Base-by-base conservation (phyloP, 2,888 invertebrate species). In the Hartigia nigra region DNA sequence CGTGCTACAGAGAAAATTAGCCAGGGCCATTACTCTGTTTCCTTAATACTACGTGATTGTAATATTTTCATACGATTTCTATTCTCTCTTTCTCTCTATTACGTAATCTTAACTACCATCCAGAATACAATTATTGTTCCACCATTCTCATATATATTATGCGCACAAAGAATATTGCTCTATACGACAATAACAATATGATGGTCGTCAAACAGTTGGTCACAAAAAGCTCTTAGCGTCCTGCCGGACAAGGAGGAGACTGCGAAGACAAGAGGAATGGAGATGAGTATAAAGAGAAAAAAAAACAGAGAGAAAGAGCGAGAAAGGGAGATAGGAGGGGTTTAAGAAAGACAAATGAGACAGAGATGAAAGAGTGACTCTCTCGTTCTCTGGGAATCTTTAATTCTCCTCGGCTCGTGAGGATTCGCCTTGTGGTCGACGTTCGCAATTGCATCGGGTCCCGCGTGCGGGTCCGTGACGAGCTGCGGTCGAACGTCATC, bases 401-500 rank as follows among this genome's bases (percentile, higher is more conserved):
- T 86, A 86, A 87, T 87, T 86, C 85, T 83, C 84, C 72, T 72
- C 72, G 34, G 83, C 85, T 85, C 86, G 55, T 55, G 55, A 55
- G 55, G 55, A 88, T 87, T 87, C 87, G 84, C 83, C 85, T 86
- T 87, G 88, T 84, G 87, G 88, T 89, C 84, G 80, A 82, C 84
- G 80, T 70, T 81, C 82, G 85, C 87, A 87, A 88, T 88, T 88
- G 87, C 87, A 85, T 86, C 83, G 86, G 23, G 80, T 80, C 82
- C 82, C 84, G 83, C 86, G 83, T 85, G 84, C 84, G 85, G 84
- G 85, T 85, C 83, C 79, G 81, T 81, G 84, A 83, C 85, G 84
- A 88, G 86, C 88, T 91, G 91, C 88, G 91, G 91, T 91, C 86
- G 86, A 85, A 87, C 90, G 88, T 90, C 91, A 91, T 91, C 90